Base-by-base conservation (phyloP, 2,797 vertebrate species). In the Helicolenus hilgendorfi region DNA sequence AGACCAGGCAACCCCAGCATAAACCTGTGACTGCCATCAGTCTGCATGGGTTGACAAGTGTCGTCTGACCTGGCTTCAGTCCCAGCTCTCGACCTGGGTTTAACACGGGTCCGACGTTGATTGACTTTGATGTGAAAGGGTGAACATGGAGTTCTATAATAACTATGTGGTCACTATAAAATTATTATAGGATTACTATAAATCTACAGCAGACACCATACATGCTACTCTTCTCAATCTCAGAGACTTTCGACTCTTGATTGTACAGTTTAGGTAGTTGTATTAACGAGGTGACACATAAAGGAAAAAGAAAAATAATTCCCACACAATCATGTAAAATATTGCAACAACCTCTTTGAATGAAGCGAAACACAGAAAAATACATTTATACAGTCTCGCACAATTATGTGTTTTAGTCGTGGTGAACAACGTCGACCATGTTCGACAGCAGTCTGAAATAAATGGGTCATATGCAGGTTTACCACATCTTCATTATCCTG, bases 11-110 rank as follows among this genome's bases (percentile, higher is more conserved):
- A 68, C 58, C 24, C 38, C 1, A 64, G n/a, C 41, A 81, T 62
- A 89, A 88, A 88, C 31, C 60, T 1, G 2, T 26, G 71, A 53
- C 73, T 73, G 35, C 18, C 69, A 27, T 73, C 49, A 35, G 49
- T 77, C 18, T 81, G 67, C 31, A 69, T 14, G 8, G 7, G 29
- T 15, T 79, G 22, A 75, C 49, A 67, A 13, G 24, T 72, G 29
- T 35, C 7, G 13, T 63, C 15, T 70, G 56, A 60, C 38, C 24
- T 69, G 31, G 53, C 45, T 69, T 77, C 49, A 65, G 60, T 78
- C 36, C 15, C 31, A 69, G 49, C 20, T 69, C 10, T 26, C 55
- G 14, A 58, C 27, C 9, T 3, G 62, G 58, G 49, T 84, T 81
- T 60, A 84, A 71, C 11, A 27, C 2, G 3, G 24, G 18, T 82